phyloP scores from a whole-genome alignment of 92 coral and sea anemone species.

The Paramuricea clavata region DNA sequence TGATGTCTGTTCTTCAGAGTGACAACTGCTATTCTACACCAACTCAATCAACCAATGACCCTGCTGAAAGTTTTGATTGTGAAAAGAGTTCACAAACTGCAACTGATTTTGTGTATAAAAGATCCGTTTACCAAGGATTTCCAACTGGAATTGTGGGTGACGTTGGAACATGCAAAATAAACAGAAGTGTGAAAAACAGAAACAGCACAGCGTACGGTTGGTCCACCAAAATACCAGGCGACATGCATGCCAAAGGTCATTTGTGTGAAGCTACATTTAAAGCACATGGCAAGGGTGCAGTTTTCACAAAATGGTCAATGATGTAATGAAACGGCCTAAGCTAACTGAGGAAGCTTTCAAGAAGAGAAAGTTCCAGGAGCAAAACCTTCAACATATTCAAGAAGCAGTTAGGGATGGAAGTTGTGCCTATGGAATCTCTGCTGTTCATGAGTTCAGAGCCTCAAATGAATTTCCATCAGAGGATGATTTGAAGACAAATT shows the following conservation, averaged over 20 bases:
- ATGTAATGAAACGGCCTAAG: background rate
- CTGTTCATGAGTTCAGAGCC: constrained; percentile 22
- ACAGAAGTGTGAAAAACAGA: constrained; percentile 24
- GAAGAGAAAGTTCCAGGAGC: constrained; percentile 35
- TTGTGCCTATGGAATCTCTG: constrained; percentile 25
- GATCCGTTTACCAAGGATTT: background rate
- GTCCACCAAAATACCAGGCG: background rate
- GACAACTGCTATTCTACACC: background rate
- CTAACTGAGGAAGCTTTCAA: background rate
- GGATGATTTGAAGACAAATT: background rate
- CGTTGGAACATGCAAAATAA: constrained; percentile 28
- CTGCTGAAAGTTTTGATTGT: background rate
- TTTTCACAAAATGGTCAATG: background rate
- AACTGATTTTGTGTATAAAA: background rate
- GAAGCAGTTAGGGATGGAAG: constrained; percentile 35
- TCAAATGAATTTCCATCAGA: constrained; percentile 16
- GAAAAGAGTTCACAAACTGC: background rate
- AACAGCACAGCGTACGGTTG: background rate
- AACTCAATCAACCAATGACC: background rate
- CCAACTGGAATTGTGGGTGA: constrained; percentile 22
- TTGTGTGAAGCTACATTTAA: background rate
- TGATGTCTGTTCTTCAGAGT: background rate
- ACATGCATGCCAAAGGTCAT: constrained; percentile 1
- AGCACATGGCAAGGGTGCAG: constrained; percentile 4
- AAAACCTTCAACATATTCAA: constrained; percentile 8